Conservation (phyloP, 2,797 vertebrate species). For the Silurus aristotelis region DNA sequence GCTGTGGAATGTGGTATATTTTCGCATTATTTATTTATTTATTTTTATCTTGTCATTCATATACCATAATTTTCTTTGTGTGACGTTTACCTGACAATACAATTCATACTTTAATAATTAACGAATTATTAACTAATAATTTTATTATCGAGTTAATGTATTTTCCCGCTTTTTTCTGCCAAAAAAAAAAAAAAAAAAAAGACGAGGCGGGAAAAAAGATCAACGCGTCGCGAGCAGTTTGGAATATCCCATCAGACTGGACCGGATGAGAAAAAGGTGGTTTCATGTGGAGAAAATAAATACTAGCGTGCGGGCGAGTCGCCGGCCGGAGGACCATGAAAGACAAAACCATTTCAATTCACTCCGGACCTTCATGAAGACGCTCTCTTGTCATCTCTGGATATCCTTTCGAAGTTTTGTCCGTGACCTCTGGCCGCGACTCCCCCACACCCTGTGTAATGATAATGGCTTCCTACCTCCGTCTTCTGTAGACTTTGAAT, state of each 20-base stretch:
- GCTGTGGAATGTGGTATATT: background rate
- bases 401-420: slow-evolving; percentile 60
- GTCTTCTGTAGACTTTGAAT: slow-evolving; percentile 68
- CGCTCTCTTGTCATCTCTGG: slow-evolving; percentile 51
- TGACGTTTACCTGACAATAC: too few species aligned
- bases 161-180: too few species aligned
- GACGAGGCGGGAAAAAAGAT: slow-evolving; percentile 64
- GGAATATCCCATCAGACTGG: slow-evolving; percentile 74
- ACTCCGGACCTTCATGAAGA: slow-evolving; percentile 56
- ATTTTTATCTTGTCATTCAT: background rate
- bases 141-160: too few species aligned
- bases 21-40: too few species aligned
- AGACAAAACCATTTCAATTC: slow-evolving; percentile 65
- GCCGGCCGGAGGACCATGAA: slow-evolving; percentile 65
- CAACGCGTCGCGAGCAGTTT: slow-evolving; percentile 74
- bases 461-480: slow-evolving; percentile 72
- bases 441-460: background rate
- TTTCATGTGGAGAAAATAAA: slow-evolving; percentile 62
- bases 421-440: slow-evolving; percentile 60
- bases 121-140: too few species aligned
- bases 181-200: slow-evolving; percentile 34
- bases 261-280: slow-evolving; percentile 77
- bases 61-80: background rate
- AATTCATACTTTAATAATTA: background rate
- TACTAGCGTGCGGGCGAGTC: slow-evolving; percentile 66